Conservation (phyloP, 2,797 vertebrate genomes). For the Sorex maritimensis region DNA sequence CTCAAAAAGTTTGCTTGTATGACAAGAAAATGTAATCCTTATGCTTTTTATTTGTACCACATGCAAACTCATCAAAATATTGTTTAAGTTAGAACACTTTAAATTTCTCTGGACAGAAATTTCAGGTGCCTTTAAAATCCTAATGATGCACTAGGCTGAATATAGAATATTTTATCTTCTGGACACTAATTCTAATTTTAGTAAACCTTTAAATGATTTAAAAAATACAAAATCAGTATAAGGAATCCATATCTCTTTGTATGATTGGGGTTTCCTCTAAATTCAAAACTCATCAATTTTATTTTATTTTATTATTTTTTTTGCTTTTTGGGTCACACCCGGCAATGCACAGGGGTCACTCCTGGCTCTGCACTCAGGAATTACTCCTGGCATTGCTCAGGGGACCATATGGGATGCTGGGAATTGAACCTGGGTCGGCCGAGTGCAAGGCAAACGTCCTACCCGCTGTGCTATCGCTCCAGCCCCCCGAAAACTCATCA, state of each 20-base stretch:
- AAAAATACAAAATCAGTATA: constrained; percentile 21
- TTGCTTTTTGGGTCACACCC: too few relatives aligned
- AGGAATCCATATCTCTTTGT: rapidly evolving
- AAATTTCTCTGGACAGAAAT: constrained; percentile 29
- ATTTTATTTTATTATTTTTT: too few relatives aligned
- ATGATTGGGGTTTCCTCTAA: background rate
- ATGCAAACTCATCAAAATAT: constrained; percentile 64
- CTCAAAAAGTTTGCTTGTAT: constrained; percentile 55
- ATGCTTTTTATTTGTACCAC: constrained; percentile 73
- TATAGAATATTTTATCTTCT: constrained; percentile 48
- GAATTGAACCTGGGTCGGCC: too few relatives aligned
- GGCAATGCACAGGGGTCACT: too few relatives aligned
- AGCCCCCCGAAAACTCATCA: constrained; percentile 3
- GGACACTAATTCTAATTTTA: background rate
- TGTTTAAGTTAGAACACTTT: constrained; percentile 52
- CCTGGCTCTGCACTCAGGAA: too few relatives aligned
- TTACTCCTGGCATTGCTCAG: too few relatives aligned
- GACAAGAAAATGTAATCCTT: constrained; percentile 70
- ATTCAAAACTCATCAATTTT: constrained; percentile 35
- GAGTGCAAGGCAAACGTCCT: too few relatives aligned
- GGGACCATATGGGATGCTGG: too few relatives aligned
- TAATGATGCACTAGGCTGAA: constrained; percentile 10
- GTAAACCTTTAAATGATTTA: background rate
- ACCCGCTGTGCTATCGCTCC: too few relatives aligned
- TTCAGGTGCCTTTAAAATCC: background rate